Evolutionary conservation across 1,140 invertebrate genomes (phyloP), one percentile per base, ranked within the genome.

Genomic region (Cyclargus thomasi): DNA sequence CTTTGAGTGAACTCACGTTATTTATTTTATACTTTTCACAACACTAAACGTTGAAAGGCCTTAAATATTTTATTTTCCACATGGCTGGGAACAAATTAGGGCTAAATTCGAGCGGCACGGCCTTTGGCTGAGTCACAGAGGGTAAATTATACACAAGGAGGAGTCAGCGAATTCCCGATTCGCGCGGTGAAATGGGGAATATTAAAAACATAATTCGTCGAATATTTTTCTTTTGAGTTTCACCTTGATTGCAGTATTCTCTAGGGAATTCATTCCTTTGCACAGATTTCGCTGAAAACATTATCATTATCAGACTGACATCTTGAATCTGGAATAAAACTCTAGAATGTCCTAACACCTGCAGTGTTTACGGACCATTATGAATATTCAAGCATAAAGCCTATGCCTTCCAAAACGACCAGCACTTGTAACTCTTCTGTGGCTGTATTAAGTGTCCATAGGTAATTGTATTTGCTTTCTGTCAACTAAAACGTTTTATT

Each of bases 41-140:
- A 29, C 29, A 29, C 5, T 29, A 47, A 47, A 47, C 39, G 39
- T 47, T 47, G 39, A 47, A 47, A 47, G 39, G 10, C 39, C 39
- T 47, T 47, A 47, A 47, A 47, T 47, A 47, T 47, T 47, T 47
- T 47, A 47, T 47, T 47, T 47, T 47, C 39, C 39, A 47, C 39
- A 47, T 47, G 39, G 39, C 39, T 47, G 39, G 39, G 39, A 47
- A 47, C 39, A 47, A 47, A 47, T 47, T 47, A 47, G 39, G 14
- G 39, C 39, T 47, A 16, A 47, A 47, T 47, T 47, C 39, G 39
- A 16, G 39, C 39, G 14, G 14, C 10, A 47, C 39, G 39, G 39
- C 39, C 39, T 47, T 47, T 47, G 39, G 39, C 39, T 47, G 39
- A 47, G 39, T 47, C 39, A 47, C 39, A 47, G 11, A 47, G 39